Conservation (phyloP, 1,140 invertebrate species). For the Leptinotarsa texana region DNA sequence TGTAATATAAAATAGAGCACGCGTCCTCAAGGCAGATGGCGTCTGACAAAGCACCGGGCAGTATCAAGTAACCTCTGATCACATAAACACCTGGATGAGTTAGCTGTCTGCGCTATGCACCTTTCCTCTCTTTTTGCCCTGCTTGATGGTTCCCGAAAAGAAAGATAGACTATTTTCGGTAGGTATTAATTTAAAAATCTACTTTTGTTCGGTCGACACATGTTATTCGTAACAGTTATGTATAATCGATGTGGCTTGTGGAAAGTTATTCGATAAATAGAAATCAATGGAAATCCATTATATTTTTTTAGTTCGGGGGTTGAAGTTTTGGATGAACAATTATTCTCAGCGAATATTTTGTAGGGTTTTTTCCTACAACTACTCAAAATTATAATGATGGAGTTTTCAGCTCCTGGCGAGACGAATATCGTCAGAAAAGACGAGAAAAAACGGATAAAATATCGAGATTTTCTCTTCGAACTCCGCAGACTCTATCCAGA, state of each 20-base stretch:
- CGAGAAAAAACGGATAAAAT: too few relatives aligned
- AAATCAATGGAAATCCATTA: too few relatives aligned
- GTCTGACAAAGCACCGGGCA: slow-evolving; percentile 25
- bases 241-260: slow-evolving; percentile 8
- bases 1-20: slow-evolving; percentile 17
- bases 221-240: not conserved
- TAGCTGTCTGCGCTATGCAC: slow-evolving; percentile 14
- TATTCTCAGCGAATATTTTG: too few relatives aligned
- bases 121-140: not conserved
- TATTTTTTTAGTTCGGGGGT: too few relatives aligned
- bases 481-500: too few relatives aligned
- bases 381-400: too few relatives aligned
- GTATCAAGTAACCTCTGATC: slow-evolving; percentile 23
- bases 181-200: slow-evolving; percentile 13
- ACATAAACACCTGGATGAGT: slow-evolving; percentile 19
- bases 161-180: not conserved
- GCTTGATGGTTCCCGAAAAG: not conserved
- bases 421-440: too few relatives aligned
- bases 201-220: slow-evolving; percentile 2
- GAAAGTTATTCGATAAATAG: not conserved
- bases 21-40: slow-evolving; percentile 21
- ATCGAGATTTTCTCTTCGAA: too few relatives aligned
- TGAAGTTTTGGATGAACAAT: too few relatives aligned
- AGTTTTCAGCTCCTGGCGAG: too few relatives aligned
- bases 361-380: too few relatives aligned